Percentiles rank a stretch among this genome's conserved stretches.
Evolutionary conservation across 1,140 invertebrate genomes (phyloP).

Genomic region (Leptoteleia sp.): DNA sequence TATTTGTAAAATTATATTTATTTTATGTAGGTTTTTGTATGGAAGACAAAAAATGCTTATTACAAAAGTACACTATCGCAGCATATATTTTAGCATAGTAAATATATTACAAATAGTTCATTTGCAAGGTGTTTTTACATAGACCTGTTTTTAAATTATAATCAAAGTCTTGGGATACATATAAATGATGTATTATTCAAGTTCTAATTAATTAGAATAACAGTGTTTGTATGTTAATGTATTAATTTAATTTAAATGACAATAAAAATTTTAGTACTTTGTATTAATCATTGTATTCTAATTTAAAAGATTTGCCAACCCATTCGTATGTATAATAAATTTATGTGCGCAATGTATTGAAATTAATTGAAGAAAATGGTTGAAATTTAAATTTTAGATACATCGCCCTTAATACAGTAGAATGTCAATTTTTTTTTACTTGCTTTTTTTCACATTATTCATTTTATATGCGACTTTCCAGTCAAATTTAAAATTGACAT

Average conservation of each 20-base stretch:
- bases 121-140: not conserved
- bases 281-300: too few species aligned
- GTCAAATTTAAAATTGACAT: too few species aligned
- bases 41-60: slow-evolving; percentile 1
- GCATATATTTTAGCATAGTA: slow-evolving; percentile 33
- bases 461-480: not conserved
- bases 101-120: slow-evolving; percentile 38
- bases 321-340: too few species aligned
- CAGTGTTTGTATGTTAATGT: not conserved
- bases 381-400: too few species aligned
- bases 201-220: not conserved
- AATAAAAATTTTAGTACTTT: too few species aligned
- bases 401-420: not conserved
- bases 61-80: slow-evolving; percentile 20
- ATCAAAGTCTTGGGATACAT: slow-evolving; percentile 3
- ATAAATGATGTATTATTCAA: not conserved
- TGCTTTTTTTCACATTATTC: too few species aligned
- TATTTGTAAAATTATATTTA: not conserved
- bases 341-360: too few species aligned
- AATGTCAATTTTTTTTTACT: not conserved
- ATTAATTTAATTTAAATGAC: too few species aligned
- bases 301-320: too few species aligned
- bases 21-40: not conserved
- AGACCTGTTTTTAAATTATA: not conserved
- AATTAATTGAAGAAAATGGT: too few species aligned